A percentile compares a stretch with the other conserved stretches of the same genome.
Conservation (phyloP, 92 coral and sea anemone species). For the Galaxea fascicularis region DNA sequence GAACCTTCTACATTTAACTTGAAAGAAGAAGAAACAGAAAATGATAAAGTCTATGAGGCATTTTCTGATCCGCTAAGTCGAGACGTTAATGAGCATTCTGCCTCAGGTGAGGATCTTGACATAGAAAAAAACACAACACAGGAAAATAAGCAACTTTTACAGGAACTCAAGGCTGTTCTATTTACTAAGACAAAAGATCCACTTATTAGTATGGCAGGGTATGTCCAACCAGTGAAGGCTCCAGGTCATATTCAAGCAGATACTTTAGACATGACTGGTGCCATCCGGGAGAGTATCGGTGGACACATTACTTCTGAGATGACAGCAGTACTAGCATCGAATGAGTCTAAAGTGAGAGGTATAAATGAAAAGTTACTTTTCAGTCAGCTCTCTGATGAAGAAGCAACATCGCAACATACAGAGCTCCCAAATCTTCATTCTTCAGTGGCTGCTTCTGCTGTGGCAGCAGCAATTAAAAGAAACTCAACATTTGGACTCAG, state of each 20-base stretch:
- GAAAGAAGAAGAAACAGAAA: conserved; percentile 25
- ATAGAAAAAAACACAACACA: conserved; percentile 69
- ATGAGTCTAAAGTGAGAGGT: not conserved
- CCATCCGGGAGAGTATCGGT: not conserved
- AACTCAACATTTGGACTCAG: conserved; percentile 68
- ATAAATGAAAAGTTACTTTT: not conserved
- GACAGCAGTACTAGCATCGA: not conserved
- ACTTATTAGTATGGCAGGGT: conserved; percentile 81
- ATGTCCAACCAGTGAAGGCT: conserved; percentile 66
- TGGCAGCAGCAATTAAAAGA: conserved; percentile 85
- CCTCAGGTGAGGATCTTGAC: conserved; percentile 68
- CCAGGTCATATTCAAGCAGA: not conserved
- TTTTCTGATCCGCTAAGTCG: conserved; percentile 79
- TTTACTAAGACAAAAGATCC: conserved; percentile 85
- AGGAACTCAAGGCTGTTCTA: conserved; percentile 86
- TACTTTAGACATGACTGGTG: not conserved
- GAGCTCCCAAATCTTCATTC: conserved; percentile 39
- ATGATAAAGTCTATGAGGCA: conserved; percentile 90
- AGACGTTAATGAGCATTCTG: conserved; percentile 22
- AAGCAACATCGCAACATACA: not conserved
- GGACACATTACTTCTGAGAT: not conserved
- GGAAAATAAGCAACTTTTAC: conserved; percentile 85
- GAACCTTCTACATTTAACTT: not conserved
- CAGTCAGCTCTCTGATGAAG: not conserved
- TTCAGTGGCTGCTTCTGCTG: conserved; percentile 83